phyloP scores from a whole-genome alignment of 2,113 vertebrate species.

The Rallus limicola region DNA sequence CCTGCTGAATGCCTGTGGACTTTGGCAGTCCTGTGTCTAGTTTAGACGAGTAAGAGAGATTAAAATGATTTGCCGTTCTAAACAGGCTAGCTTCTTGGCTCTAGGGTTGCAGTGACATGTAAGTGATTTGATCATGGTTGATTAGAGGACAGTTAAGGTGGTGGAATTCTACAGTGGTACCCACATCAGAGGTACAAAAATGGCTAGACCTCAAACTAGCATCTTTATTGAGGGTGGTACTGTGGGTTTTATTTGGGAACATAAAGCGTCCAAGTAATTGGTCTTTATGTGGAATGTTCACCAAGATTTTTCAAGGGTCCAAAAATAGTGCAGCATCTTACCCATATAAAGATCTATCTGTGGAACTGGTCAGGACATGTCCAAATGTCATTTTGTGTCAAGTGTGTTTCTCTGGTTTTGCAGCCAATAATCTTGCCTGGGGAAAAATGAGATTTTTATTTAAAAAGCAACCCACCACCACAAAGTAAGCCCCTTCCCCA shows the following conservation, averaged over 20 bases:
- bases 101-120: background rate
- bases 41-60: background rate
- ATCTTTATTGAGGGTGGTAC: background rate
- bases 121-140: background rate
- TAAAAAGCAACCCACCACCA: background rate
- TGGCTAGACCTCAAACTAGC: background rate
- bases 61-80: background rate
- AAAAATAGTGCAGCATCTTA: background rate
- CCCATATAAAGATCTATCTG: background rate
- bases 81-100: background rate
- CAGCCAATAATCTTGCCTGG: background rate
- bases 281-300: background rate
- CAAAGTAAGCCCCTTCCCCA: background rate
- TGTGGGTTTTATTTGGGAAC: background rate
- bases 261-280: background rate
- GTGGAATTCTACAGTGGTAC: background rate
- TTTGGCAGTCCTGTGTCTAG: background rate
- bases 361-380: background rate
- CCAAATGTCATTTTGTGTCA: background rate
- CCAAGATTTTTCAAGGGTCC: background rate
- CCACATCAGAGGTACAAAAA: background rate
- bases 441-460: background rate
- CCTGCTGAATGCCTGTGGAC: background rate
- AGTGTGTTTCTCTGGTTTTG: background rate
- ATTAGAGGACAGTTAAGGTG: background rate